Conservation (phyloP, 2,797 vertebrate species). For the Micropoecilia bifurca region DNA sequence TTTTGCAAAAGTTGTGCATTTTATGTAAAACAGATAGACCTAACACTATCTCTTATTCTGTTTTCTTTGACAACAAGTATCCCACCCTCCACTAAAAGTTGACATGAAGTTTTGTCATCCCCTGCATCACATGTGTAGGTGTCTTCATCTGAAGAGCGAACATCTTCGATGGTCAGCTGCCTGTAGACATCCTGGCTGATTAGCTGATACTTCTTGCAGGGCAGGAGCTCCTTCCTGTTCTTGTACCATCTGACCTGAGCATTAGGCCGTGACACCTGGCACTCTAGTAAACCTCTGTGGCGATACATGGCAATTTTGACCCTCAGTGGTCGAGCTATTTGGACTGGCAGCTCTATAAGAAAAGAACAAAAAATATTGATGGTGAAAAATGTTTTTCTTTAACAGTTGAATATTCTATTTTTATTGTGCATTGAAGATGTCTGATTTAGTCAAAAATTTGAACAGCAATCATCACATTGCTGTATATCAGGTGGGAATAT, state of each 20-base stretch:
- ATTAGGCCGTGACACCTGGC: slow-evolving; percentile 90
- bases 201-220: slow-evolving; percentile 86
- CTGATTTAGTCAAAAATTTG: neutral
- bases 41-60: neutral
- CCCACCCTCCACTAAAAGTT: slow-evolving; percentile 95
- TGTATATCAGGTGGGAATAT: neutral
- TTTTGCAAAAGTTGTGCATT: neutral
- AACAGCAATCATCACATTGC: neutral
- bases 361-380: neutral
- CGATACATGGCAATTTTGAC: slow-evolving; percentile 95
- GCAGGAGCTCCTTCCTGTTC: slow-evolving; percentile 78
- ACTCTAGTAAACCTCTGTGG: slow-evolving; percentile 91
- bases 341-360: slow-evolving; percentile 88
- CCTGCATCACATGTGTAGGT: slow-evolving; percentile 92
- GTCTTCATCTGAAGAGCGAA: slow-evolving; percentile 92
- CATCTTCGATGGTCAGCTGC: slow-evolving; percentile 89
- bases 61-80: slow-evolving; percentile 15
- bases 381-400: neutral
- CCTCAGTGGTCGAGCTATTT: slow-evolving; percentile 88
- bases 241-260: slow-evolving; percentile 93
- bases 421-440: neutral
- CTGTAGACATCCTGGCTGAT: slow-evolving; percentile 90
- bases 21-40: neutral
- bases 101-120: slow-evolving; percentile 90
- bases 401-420: neutral